A percentile compares a stretch with the other conserved stretches of the same genome.
These are phyloP conservation scores for Ptychadena robeensis DNA, from an alignment of 2,797 vertebrate species.

Conservation along the genomic window DNA sequence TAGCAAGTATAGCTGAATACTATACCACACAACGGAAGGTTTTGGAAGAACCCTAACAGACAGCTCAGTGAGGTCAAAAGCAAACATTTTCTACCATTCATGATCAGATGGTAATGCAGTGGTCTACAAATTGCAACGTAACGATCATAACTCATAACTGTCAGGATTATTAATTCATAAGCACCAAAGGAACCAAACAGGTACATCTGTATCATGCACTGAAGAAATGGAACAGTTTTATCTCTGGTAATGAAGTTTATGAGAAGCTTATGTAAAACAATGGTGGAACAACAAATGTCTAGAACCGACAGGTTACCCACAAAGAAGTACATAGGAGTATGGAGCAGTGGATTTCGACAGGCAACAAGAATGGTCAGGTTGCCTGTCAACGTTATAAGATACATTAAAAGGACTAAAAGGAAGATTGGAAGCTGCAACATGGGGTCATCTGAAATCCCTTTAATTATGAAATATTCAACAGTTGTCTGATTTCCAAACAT, in stretches of 20 bases:
- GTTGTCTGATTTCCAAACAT: background rate
- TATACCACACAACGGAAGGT: background rate
- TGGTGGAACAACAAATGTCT: slow-evolving; percentile 16
- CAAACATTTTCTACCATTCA: background rate
- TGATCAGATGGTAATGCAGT: background rate
- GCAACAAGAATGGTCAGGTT: slow-evolving; percentile 26
- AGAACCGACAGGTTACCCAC: background rate
- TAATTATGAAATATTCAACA: slow-evolving; percentile 15
- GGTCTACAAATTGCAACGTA: slow-evolving; percentile 10
- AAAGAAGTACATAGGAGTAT: slow-evolving; percentile 25
- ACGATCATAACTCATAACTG: slow-evolving; percentile 30
- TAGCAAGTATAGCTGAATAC: background rate
- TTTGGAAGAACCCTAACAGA: background rate
- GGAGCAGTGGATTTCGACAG: background rate
- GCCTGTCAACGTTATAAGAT: slow-evolving; percentile 4
- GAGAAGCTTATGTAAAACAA: slow-evolving; percentile 5
- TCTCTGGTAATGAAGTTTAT: background rate
- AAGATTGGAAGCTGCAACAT: slow-evolving; percentile 5
- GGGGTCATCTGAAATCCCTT: slow-evolving; percentile 12
- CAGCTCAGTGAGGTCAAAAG: background rate
- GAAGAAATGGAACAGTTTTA: background rate
- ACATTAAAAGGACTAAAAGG: slow-evolving; percentile 14
- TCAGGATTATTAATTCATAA: background rate
- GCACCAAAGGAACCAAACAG: background rate
- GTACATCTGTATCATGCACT: slow-evolving; percentile 26